Evolutionary conservation across 1,140 invertebrate genomes (phyloP), one percentile per base, ranked within the genome.

Genomic region (Dinothrombium tinctorium): DNA sequence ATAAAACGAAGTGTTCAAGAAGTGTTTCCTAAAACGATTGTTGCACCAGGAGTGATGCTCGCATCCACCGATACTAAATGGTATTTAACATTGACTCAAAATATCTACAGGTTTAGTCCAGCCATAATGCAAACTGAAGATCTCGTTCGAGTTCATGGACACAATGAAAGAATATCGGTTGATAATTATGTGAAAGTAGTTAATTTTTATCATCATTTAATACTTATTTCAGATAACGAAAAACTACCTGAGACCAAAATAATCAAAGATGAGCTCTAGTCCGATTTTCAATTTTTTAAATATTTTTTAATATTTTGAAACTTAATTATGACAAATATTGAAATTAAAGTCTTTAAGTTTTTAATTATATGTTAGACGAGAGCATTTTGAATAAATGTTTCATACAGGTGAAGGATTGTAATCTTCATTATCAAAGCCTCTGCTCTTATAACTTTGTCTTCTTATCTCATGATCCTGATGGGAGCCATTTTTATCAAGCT

Each of bases 11-110:
- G 59, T 33, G 58, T 65, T 7, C 40, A 51, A 40, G 59, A 67
- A 47, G 52, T 68, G 12, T 69, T 56, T 47, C 54, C 52, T 4
- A 53, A 59, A 14, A 53, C 54, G 21, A 50, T 59, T 15, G 58
- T 66, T 11, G 59, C 55, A 22, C 67, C 67, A 51, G 62, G 65
- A 37, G 49, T 61, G 4, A 53, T 66, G 53, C 51, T 67, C 6
- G 68, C 58, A 15, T 66, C 66, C 43, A 70, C 68, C 22, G 68
- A 70, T 49, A 64, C 65, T 2, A 54, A 51, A 32, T 60, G 63
- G 53, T 70, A 67, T 50, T 43, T 59, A 9, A 43, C 56, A 17
- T 52, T 69, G 23, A 61, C 65, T 2, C 40, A 52, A 6, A 55
- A 60, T 43, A 56, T 70, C 4, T 70, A 69, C 47, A 53, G 68